Base-by-base conservation (phyloP, 2,888 invertebrate species). In the Ryuthela nishihirai region DNA sequence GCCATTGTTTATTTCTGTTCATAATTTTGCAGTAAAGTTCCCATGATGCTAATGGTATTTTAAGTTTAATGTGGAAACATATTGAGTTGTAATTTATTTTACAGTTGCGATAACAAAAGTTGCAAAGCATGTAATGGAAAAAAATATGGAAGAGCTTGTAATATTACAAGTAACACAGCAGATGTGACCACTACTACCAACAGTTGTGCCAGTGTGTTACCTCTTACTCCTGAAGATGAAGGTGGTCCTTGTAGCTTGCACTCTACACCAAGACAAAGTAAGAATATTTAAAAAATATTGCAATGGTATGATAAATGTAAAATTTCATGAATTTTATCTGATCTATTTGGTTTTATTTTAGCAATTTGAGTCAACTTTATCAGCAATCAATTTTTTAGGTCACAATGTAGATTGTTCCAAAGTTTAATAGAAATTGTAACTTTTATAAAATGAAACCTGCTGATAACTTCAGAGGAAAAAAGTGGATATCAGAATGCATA, bases 141-240 rank as follows among this genome's bases (percentile, higher is more conserved):
- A 10, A 60, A 63, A 45, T 15, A 26, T 7, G 40, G 53, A 5
- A 56, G 52, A 24, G 39, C 44, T 2, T 43, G 35, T 35, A 36
- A 12, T 25, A 26, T 48, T 3, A 49, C 23, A 17, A 41, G 48
- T 17, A 60, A 44, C 32, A 38, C 53, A 43, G 26, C 54, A 23
- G 50, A 54, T 48, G 52, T 52, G 23, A 44, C 53, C 15, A 47
- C 53, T 29, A 54, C 60, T 10, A 54, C 55, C 9, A 49, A 45
- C 1, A 64, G 54, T 20, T 62, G 65, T 54, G 63, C 55, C 4
- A 66, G 66, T 55, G 66, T 65, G 23, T 26, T 66, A 32, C 49
- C 63, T 12, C 39, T 66, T 25, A 65, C 58, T n/a, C 66, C 66
- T 12, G 61, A 60, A 69, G 56, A 48, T 10, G 55, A 49, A 17